phyloP scores from a whole-genome alignment of 2,113 vertebrate species.

The Triplophysa tibetana region DNA sequence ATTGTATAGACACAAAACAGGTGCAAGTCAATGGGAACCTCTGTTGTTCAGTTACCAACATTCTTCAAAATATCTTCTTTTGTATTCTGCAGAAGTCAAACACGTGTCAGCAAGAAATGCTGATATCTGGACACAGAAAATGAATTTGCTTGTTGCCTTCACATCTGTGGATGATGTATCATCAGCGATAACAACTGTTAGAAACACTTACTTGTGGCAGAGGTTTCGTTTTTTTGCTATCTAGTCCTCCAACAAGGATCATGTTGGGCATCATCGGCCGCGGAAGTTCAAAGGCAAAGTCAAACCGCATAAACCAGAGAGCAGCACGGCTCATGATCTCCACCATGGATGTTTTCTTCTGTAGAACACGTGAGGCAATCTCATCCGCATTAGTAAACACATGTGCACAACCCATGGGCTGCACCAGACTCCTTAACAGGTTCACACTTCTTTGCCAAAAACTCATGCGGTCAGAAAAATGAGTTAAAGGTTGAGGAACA shows the following conservation, averaged over 20 bases:
- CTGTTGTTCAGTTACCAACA: too few species aligned
- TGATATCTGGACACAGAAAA: background rate
- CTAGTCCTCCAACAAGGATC: constrained; percentile 64
- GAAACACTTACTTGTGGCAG: constrained; percentile 59
- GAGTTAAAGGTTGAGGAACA: constrained; percentile 51
- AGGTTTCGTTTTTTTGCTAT: constrained; percentile 49
- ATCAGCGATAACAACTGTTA: background rate
- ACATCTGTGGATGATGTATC: background rate
- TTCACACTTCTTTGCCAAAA: constrained; percentile 71
- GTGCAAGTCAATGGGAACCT: too few species aligned
- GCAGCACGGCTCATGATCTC: constrained; percentile 68
- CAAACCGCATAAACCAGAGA: constrained; percentile 68
- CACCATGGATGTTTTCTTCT: constrained; percentile 55
- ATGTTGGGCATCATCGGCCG: constrained; percentile 77
- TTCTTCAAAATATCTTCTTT: too few species aligned
- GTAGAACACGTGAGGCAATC: constrained; percentile 65
- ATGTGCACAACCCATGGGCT: constrained; percentile 37
- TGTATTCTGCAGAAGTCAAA: too few species aligned
- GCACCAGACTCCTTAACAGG: constrained; percentile 45
- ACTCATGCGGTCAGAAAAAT: constrained; percentile 62
- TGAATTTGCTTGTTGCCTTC: background rate
- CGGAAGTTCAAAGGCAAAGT: constrained; percentile 74
- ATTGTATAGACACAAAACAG: too few species aligned
- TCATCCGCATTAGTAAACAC: constrained; percentile 37
- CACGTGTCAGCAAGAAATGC: too few species aligned